Percentiles rank a stretch among this genome's conserved stretches.
phyloP scores from a whole-genome alignment of 1,140 invertebrate species.

The Pseudomyrmex concolor region DNA sequence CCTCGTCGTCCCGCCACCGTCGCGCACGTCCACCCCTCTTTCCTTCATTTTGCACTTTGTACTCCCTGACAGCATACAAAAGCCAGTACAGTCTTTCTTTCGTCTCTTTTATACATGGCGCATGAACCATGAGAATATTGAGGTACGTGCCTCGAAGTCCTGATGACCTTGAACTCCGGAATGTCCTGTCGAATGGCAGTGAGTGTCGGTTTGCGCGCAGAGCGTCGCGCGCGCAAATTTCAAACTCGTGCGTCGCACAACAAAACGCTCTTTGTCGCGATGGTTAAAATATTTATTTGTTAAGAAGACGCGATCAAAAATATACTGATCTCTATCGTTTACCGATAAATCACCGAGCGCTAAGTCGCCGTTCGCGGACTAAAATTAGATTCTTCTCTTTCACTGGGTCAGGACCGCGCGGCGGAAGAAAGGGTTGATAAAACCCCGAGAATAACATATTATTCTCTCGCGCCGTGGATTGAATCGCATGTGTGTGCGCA shows the following conservation, averaged over 20 bases:
- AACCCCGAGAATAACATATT: slow-evolving; percentile 59
- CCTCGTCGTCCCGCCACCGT: slow-evolving; percentile 62
- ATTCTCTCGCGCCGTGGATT: slow-evolving; percentile 30
- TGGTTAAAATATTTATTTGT: slow-evolving; percentile 3
- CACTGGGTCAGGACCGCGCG: slow-evolving; percentile 53
- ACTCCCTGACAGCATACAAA: slow-evolving; percentile 69
- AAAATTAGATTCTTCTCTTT: slow-evolving; percentile 50
- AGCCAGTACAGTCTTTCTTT: slow-evolving; percentile 68
- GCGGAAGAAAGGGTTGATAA: not conserved
- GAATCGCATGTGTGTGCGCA: slow-evolving; percentile 37
- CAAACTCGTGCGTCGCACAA: too few relatives aligned
- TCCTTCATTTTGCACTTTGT: slow-evolving; percentile 70
- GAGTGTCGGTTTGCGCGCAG: not conserved
- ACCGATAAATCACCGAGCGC: slow-evolving; percentile 27
- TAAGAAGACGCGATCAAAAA: not conserved
- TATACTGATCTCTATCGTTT: slow-evolving; percentile 30
- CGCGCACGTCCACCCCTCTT: slow-evolving; percentile 34
- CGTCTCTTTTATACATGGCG: slow-evolving; percentile 60
- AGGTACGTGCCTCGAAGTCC: slow-evolving; percentile 64
- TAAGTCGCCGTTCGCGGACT: not conserved
- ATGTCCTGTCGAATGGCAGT: slow-evolving; percentile 11
- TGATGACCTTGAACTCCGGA: slow-evolving; percentile 53
- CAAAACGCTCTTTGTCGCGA: too few relatives aligned
- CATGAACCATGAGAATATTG: slow-evolving; percentile 62
- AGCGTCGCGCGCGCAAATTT: not conserved